Percentiles rank a stretch among this genome's conserved stretches.
Conservation (phyloP, 2,888 invertebrate species). For the Nephrocerus scutellatus region DNA sequence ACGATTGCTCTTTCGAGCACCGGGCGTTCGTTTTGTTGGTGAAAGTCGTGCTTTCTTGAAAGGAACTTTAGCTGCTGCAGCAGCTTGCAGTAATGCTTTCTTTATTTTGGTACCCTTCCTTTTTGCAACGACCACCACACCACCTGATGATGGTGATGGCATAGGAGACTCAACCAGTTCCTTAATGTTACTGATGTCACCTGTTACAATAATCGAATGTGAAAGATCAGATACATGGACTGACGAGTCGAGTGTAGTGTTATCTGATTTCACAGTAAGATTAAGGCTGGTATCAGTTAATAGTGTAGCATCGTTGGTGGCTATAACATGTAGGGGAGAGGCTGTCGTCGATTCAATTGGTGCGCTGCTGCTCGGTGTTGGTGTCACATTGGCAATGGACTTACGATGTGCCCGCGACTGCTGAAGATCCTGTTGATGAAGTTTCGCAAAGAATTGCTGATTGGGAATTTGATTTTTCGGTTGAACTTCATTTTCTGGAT, state of each 20-base stretch:
- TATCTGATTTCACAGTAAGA: no score
- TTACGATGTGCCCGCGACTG: constrained; percentile 36
- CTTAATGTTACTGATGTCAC: background rate
- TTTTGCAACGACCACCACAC: no score
- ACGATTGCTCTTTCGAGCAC: constrained; percentile 42
- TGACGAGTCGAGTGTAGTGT: constrained; percentile 10
- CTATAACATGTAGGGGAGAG: constrained; percentile 17
- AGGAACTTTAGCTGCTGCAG: constrained; percentile 5
- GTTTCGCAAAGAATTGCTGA: constrained; percentile 46
- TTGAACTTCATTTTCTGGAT: constrained; percentile 48
- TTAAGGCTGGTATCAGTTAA: no score
- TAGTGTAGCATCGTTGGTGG: no score
- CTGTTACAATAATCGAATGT: constrained; percentile 6
- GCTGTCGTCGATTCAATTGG: constrained; percentile 15
- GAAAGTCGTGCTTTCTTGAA: constrained; percentile 37
- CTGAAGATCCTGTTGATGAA: constrained; percentile 45
- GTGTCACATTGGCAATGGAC: no score
- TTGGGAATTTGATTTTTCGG: constrained; percentile 47
- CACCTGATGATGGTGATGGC: background rate
- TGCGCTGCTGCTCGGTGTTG: no score
- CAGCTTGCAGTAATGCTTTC: constrained; percentile 24
- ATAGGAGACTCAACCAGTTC: background rate
- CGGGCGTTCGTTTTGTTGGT: constrained; percentile 45
- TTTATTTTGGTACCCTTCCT: no score
- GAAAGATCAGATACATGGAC: constrained; percentile 7